Conservation (phyloP, 2,888 invertebrate genomes). For the Pachydiplax longipennis region DNA sequence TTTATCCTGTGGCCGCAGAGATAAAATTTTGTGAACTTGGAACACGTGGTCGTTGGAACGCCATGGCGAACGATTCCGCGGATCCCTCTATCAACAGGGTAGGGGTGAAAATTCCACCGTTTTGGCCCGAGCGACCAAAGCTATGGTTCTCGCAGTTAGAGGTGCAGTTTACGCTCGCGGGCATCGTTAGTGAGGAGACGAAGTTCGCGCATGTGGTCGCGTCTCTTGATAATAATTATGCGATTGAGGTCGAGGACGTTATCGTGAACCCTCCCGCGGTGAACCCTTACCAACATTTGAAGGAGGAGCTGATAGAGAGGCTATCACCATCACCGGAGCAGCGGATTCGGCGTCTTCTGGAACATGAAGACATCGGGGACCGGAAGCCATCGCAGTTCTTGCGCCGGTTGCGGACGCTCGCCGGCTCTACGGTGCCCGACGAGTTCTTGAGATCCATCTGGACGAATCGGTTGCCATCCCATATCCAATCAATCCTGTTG, state of each 20-base stretch:
- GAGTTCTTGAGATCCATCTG: background rate
- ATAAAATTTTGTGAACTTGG: too few relatives aligned
- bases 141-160: slow-evolving; percentile 35
- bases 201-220: slow-evolving; percentile 20
- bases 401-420: background rate
- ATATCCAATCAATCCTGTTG: background rate
- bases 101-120: slow-evolving; percentile 3
- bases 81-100: background rate
- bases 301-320: background rate
- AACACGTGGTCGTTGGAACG: too few relatives aligned
- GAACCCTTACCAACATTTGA: background rate
- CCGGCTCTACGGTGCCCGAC: background rate
- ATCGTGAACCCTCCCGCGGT: slow-evolving; percentile 12
- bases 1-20: too few relatives aligned
- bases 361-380: slow-evolving; percentile 47
- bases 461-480: background rate
- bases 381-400: slow-evolving; percentile 43
- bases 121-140: slow-evolving; percentile 35
- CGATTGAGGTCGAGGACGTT: slow-evolving; percentile 44
- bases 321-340: background rate
- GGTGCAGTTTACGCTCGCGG: background rate
- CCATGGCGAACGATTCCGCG: background rate
- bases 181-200: background rate
- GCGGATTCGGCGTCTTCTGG: slow-evolving; percentile 16
- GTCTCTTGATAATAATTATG: background rate